Evolutionary conservation across 2,888 invertebrate species (phyloP).

Genomic region (Caenorhabditis sinica): DNA sequence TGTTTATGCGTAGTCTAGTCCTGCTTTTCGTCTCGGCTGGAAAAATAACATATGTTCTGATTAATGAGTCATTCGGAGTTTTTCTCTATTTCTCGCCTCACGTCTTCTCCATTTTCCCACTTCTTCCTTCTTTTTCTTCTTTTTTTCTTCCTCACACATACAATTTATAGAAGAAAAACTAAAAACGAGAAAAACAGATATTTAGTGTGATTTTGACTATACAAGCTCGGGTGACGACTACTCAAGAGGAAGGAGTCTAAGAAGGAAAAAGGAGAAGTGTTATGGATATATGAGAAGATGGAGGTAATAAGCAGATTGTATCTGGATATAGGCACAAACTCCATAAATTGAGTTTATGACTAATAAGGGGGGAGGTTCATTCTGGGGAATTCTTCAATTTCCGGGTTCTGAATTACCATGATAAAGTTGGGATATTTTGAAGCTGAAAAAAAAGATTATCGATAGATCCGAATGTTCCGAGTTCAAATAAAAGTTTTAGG

Average conservation of each 20-base stretch:
- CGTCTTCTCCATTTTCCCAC: constrained; percentile 15
- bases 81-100: constrained; percentile 17
- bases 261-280: neutral
- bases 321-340: neutral
- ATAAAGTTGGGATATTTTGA: too few relatives aligned
- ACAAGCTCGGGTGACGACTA: constrained; percentile 10
- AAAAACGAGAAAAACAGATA: constrained; percentile 35
- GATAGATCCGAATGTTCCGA: too few relatives aligned
- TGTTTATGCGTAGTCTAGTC: constrained; percentile 38
- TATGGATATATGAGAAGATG: neutral
- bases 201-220: constrained; percentile 15
- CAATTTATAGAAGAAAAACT: constrained; percentile 17
- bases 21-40: constrained; percentile 26
- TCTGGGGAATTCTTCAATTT: too few relatives aligned
- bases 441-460: too few relatives aligned
- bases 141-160: constrained; percentile 26
- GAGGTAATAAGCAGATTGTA: constrained; percentile 3
- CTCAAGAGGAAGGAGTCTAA: neutral
- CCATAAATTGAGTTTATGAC: neutral
- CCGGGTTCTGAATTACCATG: too few relatives aligned
- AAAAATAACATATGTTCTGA: constrained; percentile 56
- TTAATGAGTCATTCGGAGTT: constrained; percentile 47
- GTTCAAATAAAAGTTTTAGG: too few relatives aligned
- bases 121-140: neutral
- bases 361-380: too few relatives aligned